These are phyloP conservation scores for Salvelinus sp. DNA, from an alignment of 2,113 vertebrate genomes.

Conservation along the genomic window DNA sequence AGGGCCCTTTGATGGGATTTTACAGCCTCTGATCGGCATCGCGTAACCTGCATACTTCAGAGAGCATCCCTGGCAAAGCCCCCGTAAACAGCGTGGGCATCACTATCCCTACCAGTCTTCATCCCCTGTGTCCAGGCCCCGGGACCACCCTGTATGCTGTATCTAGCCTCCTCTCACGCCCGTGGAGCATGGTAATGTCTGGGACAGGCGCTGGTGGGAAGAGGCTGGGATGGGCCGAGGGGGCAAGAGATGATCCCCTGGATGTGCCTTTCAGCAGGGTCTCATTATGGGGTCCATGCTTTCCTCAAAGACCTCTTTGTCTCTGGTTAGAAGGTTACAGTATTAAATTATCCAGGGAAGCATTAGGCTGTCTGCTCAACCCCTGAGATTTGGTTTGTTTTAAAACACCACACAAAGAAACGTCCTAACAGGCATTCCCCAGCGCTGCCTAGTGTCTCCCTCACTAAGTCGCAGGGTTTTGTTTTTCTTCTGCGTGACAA, in stretches of 20 bases:
- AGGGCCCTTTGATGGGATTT: constrained; percentile 70
- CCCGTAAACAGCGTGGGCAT: constrained; percentile 43
- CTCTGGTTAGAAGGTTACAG: constrained; percentile 53
- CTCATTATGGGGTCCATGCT: constrained; percentile 67
- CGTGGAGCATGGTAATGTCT: not conserved
- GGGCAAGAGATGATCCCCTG: constrained; percentile 53
- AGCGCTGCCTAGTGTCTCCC: constrained; percentile 27
- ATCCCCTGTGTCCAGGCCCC: constrained; percentile 9
- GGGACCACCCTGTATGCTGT: constrained; percentile 12
- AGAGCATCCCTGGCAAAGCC: constrained; percentile 45
- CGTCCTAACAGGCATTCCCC: constrained; percentile 57
- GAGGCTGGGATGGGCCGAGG: constrained; percentile 34
- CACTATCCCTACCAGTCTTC: constrained; percentile 5
- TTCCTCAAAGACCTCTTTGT: constrained; percentile 80
- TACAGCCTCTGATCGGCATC: constrained; percentile 60
- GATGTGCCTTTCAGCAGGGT: constrained; percentile 72
- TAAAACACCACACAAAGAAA: constrained; percentile 55
- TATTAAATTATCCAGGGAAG: constrained; percentile 59
- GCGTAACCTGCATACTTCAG: constrained; percentile 62
- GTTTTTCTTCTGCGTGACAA: constrained; percentile 48
- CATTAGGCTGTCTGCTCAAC: constrained; percentile 31
- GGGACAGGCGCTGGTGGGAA: constrained; percentile 9
- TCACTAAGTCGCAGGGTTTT: constrained; percentile 33
- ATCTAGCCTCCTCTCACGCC: constrained; percentile 23
- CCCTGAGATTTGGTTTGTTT: constrained; percentile 56